These are phyloP conservation scores for Sciaenops ocellatus DNA, from an alignment of 2,797 vertebrate genomes.

Conservation along the genomic window DNA sequence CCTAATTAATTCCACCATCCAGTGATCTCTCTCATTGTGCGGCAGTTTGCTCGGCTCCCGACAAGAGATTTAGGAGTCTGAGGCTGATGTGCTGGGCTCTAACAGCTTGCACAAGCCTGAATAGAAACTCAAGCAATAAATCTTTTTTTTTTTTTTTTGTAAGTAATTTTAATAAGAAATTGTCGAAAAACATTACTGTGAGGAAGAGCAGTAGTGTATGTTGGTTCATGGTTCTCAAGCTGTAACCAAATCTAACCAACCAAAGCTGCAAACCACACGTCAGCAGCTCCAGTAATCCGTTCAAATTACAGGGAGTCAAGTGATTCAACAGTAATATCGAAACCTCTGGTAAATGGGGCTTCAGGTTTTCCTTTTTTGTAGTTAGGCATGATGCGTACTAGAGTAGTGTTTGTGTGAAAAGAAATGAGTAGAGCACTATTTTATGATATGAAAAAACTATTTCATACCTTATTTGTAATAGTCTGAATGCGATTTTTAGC, in stretches of 20 bases:
- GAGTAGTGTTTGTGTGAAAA: conserved; percentile 45
- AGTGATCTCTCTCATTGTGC: conserved; percentile 30
- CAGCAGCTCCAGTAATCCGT: conserved; percentile 13
- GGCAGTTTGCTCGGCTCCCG: conserved; percentile 13
- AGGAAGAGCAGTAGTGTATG: background rate
- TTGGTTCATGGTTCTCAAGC: conserved; percentile 13
- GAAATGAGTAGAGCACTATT: conserved; percentile 25
- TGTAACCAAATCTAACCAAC: conserved; percentile 17
- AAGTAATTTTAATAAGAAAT: conserved; percentile 17
- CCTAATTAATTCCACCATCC: conserved; percentile 29
- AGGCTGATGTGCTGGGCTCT: conserved; percentile 2
- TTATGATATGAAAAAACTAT: conserved; percentile 34
- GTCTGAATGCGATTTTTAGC: conserved; percentile 56
- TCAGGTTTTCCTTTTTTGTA: conserved; percentile 48
- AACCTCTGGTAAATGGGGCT: background rate
- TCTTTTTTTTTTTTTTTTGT: conserved; percentile 14
- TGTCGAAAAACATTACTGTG: background rate
- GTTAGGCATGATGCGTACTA: conserved; percentile 62
- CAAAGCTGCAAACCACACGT: conserved; percentile 21
- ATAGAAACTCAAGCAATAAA: conserved; percentile 27
- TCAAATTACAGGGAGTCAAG: conserved; percentile 7
- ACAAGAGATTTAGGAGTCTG: conserved; percentile 15
- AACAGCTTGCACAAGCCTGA: conserved; percentile 17
- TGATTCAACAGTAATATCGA: conserved; percentile 12
- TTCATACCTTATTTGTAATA: conserved; percentile 56